phyloP scores from a whole-genome alignment of 2,113 vertebrate species.

The Verasper variegatus region DNA sequence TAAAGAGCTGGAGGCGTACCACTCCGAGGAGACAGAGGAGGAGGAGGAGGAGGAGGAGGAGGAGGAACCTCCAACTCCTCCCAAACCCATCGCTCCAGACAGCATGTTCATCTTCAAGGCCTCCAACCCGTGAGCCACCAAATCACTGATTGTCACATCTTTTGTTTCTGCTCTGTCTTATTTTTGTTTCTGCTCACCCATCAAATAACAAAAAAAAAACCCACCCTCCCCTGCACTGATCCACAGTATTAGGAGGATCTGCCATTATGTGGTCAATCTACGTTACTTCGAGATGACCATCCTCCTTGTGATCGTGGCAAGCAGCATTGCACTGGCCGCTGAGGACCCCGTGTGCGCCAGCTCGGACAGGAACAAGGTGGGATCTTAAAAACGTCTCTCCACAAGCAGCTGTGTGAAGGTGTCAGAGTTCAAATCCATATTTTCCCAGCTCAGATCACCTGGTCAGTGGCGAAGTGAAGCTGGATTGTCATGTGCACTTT shows the following conservation, averaged over 20 bases:
- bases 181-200: neutral
- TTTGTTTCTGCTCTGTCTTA: neutral
- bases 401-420: neutral
- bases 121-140: slow-evolving; percentile 89
- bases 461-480: no score
- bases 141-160: neutral
- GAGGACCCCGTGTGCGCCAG: slow-evolving; percentile 96
- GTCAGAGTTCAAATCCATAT: neutral
- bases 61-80: slow-evolving; percentile 77
- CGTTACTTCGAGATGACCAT: slow-evolving; percentile 99
- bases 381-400: slow-evolving; percentile 8
- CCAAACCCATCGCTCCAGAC: slow-evolving; percentile 90
- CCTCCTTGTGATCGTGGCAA: slow-evolving; percentile 96
- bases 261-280: slow-evolving; percentile 95
- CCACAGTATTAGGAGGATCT: slow-evolving; percentile 90
- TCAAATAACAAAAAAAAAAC: neutral
- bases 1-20: slow-evolving; percentile 78
- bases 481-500: no score
- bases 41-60: slow-evolving; percentile 80
- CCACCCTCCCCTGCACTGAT: slow-evolving; percentile 6
- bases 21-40: slow-evolving; percentile 72
- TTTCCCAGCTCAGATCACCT: no score
- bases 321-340: slow-evolving; percentile 95
- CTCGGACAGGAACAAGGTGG: slow-evolving; percentile 95
- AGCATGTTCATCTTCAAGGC: slow-evolving; percentile 99